Percentiles rank a stretch among this genome's conserved stretches.
Evolutionary conservation across 2,888 invertebrate genomes (phyloP).

Genomic region (Bombylius major): DNA sequence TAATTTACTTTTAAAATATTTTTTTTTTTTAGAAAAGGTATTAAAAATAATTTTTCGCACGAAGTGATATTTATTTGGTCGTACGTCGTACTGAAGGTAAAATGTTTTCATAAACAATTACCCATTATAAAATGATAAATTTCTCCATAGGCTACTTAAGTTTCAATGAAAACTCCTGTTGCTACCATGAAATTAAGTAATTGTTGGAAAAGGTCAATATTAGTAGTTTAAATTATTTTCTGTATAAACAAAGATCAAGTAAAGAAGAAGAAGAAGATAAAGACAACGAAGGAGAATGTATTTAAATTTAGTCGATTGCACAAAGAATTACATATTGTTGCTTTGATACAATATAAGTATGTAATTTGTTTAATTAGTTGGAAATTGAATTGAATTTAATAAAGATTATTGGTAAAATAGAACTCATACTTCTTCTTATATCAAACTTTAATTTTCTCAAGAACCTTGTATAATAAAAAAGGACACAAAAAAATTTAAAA

Average conservation of each 20-base stretch:
- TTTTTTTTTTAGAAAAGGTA: background rate
- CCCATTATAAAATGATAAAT: constrained; percentile 5
- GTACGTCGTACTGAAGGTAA: background rate
- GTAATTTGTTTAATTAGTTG: too few species aligned
- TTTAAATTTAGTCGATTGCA: too few species aligned
- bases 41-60: background rate
- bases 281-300: too few species aligned
- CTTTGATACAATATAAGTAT: too few species aligned
- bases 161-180: constrained; percentile 16
- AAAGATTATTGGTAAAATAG: too few species aligned
- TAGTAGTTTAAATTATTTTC: constrained; percentile 23
- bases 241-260: constrained; percentile 15
- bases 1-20: background rate
- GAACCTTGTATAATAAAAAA: too few species aligned
- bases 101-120: background rate
- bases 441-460: too few species aligned
- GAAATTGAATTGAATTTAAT: too few species aligned
- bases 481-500: too few species aligned
- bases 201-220: constrained; percentile 24
- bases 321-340: too few species aligned
- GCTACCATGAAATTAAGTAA: constrained; percentile 16
- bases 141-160: constrained; percentile 2
- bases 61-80: background rate
- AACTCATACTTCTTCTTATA: too few species aligned
- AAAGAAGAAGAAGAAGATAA: constrained; percentile 6